These are phyloP conservation scores for Meganola albula DNA, from an alignment of 2,888 invertebrate species.

Conservation along the genomic window DNA sequence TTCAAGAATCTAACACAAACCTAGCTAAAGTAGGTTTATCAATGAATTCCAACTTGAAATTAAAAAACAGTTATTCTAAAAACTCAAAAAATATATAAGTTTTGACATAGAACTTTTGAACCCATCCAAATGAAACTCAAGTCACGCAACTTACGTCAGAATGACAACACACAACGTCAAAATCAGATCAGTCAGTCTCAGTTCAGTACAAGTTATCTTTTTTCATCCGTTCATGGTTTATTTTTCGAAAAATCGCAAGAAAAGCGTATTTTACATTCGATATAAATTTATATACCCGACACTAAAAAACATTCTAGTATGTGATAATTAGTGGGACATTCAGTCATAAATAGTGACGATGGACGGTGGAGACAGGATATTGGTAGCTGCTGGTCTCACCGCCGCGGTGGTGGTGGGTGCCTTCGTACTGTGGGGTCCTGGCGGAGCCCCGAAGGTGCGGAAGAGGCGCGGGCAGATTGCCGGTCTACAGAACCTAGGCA, in stretches of 20 bases:
- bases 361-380: constrained; percentile 86
- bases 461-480: constrained; percentile 85
- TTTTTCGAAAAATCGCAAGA: constrained; percentile 22
- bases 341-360: constrained; percentile 49
- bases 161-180: constrained; percentile 16
- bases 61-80: too few species aligned
- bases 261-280: constrained; percentile 14
- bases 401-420: constrained; percentile 89
- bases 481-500: constrained; percentile 93
- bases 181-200: too few species aligned
- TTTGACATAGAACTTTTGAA: too few species aligned
- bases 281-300: constrained; percentile 14
- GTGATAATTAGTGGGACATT: constrained; percentile 22
- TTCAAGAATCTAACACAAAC: too few species aligned
- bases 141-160: constrained; percentile 27
- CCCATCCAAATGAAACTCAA: too few species aligned
- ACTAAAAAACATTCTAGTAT: constrained; percentile 27
- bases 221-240: constrained; percentile 16
- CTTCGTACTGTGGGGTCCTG: constrained; percentile 89
- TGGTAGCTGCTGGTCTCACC: constrained; percentile 87
- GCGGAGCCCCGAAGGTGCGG: constrained; percentile 78
- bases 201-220: constrained; percentile 20
- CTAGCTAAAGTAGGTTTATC: too few species aligned
- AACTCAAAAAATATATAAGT: too few species aligned
- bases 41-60: too few species aligned